Evolutionary conservation across 2,113 vertebrate genomes (phyloP).

Genomic region (Zosterops japonicus): DNA sequence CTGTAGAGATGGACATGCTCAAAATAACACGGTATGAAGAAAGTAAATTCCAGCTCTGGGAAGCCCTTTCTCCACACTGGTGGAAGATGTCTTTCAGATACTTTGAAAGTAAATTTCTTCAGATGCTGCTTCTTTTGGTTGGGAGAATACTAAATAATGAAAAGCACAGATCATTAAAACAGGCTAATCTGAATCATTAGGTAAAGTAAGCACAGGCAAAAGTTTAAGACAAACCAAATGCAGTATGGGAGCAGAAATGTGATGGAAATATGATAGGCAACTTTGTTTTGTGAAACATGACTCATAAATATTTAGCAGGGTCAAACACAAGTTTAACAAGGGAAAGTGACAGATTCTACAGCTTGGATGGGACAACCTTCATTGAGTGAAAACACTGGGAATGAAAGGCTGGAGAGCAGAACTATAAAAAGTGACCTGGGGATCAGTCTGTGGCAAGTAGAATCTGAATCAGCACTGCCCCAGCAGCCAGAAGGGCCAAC

Average conservation of each 20-base stretch:
- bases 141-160: background rate
- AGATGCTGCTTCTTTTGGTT: background rate
- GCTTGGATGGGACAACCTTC: background rate
- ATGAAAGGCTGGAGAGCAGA: background rate
- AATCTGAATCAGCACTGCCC: background rate
- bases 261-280: background rate
- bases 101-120: background rate
- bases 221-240: background rate
- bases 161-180: background rate
- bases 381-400: background rate
- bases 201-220: background rate
- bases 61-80: background rate
- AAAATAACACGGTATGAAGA: background rate
- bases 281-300: background rate
- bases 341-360: background rate
- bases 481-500: background rate
- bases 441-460: too few relatives aligned
- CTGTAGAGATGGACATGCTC: background rate
- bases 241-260: background rate
- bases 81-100: background rate
- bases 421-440: background rate
- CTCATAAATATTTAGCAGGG: background rate
- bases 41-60: background rate
- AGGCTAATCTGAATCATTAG: background rate
- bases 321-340: background rate